Conservation (phyloP, 2,113 vertebrate genomes). For the Ophiodon elongatus region DNA sequence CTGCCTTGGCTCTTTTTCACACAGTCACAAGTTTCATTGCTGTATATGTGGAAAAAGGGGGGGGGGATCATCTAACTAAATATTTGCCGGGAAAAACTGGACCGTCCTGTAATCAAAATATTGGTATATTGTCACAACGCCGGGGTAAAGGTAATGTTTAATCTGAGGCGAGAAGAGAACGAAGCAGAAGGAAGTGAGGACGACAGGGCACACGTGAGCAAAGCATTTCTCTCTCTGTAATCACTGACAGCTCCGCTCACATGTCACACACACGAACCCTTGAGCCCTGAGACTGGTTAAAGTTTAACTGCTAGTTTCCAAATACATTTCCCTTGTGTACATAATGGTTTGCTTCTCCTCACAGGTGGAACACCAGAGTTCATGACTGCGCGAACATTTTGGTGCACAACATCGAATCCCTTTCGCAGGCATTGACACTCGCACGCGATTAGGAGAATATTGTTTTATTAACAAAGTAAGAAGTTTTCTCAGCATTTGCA, state of each 20-base stretch:
- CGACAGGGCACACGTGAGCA: constrained; percentile 32
- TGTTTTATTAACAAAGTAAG: constrained; percentile 21
- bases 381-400: background rate
- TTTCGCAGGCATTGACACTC: background rate
- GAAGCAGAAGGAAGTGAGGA: background rate
- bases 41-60: background rate
- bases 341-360: background rate
- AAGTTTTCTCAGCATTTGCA: background rate
- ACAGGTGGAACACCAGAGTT: background rate
- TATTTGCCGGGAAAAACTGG: background rate
- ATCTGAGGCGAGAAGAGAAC: background rate
- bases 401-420: background rate
- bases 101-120: no score
- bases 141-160: background rate
- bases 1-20: background rate
- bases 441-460: no score
- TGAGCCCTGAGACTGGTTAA: constrained; percentile 25
- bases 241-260: constrained; percentile 22
- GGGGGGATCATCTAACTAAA: background rate
- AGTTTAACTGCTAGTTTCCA: constrained; percentile 38
- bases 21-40: background rate
- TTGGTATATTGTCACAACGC: no score
- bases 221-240: constrained; percentile 24
- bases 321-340: background rate
- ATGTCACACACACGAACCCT: constrained; percentile 21